phyloP scores from a whole-genome alignment of 2,113 vertebrate genomes.

The Phodopus roborovskii region DNA sequence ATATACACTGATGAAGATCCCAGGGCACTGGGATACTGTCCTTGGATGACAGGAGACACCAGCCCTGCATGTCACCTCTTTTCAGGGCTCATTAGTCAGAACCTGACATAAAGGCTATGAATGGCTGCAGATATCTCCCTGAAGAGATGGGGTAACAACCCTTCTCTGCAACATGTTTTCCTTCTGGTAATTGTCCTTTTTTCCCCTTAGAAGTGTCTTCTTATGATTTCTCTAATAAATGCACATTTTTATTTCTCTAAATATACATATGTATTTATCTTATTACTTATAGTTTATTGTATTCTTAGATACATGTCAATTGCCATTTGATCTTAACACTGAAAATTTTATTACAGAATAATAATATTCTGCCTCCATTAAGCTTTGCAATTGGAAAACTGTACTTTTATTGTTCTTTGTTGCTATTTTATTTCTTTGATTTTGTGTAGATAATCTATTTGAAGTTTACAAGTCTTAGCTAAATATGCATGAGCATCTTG shows the following conservation, averaged over 20 bases:
- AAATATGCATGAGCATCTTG: not conserved
- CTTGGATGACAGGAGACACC: not conserved
- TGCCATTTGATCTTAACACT: constrained; percentile 18
- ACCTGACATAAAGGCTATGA: rapidly evolving
- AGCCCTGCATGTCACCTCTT: not conserved
- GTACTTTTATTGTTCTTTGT: not conserved
- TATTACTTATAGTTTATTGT: not conserved
- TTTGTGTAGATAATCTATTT: not conserved
- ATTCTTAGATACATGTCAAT: not conserved
- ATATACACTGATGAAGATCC: not conserved
- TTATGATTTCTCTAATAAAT: not conserved
- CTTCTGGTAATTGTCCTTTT: not conserved
- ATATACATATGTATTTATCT: not conserved
- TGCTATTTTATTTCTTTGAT: not conserved
- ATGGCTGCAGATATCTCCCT: not conserved
- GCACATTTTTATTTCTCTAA: not conserved
- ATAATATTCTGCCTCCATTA: not conserved
- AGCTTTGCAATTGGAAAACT: constrained; percentile 17
- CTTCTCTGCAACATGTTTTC: not conserved
- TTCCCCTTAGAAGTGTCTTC: not conserved
- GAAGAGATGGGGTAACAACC: not conserved
- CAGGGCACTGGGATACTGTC: not conserved
- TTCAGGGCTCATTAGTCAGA: not conserved
- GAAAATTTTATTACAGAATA: not conserved
- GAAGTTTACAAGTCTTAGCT: constrained; percentile 33